Conservation (phyloP, 2,797 vertebrate species). For the Fundulus diaphanus region DNA sequence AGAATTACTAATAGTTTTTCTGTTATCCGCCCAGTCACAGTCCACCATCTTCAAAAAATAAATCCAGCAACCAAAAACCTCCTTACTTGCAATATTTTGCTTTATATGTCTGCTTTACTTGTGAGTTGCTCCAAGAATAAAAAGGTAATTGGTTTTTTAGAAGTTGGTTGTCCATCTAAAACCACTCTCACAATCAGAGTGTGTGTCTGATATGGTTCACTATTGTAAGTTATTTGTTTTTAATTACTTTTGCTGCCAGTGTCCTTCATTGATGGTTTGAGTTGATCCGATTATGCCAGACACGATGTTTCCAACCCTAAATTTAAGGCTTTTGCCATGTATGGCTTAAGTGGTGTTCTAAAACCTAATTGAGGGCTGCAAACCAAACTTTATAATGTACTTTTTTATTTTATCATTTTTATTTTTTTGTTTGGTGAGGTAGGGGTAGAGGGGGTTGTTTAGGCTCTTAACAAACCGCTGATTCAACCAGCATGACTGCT, state of each 20-base stretch:
- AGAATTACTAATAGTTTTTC: neutral
- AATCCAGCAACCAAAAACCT: slow-evolving; percentile 9
- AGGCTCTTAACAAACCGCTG: slow-evolving; percentile 64
- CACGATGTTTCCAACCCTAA: neutral
- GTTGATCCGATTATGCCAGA: neutral
- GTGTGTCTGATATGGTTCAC: neutral
- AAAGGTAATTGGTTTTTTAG: slow-evolving; percentile 18
- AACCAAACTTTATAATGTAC: slow-evolving; percentile 34
- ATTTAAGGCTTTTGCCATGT: neutral
- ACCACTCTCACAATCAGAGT: neutral
- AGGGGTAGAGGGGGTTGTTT: neutral
- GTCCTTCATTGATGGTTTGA: too few species aligned
- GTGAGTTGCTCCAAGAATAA: slow-evolving; percentile 1
- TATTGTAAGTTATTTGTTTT: neutral
- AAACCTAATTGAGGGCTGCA: slow-evolving; percentile 2
- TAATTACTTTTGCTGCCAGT: neutral
- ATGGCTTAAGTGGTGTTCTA: slow-evolving; percentile 4
- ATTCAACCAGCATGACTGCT: slow-evolving; percentile 72
- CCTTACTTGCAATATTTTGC: slow-evolving; percentile 22
- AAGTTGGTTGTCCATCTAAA: neutral
- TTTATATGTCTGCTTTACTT: slow-evolving; percentile 13
- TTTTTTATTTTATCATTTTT: neutral
- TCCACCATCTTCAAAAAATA: neutral
- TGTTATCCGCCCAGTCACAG: neutral
- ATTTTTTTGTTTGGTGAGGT: neutral